Base-by-base conservation (phyloP, 2,797 vertebrate genomes). In the Ctenochaetus hawaiiensis region DNA sequence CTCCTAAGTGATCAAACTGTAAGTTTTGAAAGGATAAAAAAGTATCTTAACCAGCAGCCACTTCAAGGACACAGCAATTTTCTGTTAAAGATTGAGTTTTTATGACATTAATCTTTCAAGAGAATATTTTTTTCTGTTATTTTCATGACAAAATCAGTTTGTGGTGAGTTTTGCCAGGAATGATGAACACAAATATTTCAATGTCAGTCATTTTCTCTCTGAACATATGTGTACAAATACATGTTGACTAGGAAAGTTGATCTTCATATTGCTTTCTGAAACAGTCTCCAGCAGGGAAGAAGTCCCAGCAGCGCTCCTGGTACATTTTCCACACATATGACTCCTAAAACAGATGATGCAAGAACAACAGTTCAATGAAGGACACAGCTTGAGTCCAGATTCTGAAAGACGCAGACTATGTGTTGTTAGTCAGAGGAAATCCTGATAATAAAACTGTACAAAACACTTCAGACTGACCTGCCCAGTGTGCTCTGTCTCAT, bases 301-400 rank as follows among this genome's bases (percentile, higher is more conserved):
- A 98, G 81, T 98, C 97, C 97, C 97, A 98, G 67, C 96, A 97
- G 23, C 97, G 93, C 83, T 98, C 97, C 80, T 98, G 97, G 89
- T 98, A 98, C 97, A 98, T 97, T 91, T 98, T 98, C 97, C 97
- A 98, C 72, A 98, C 97, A 0, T 98, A 98, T 0, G 97, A 98
- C 89, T 98, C 97, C 97, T 98, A 58, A 78, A 75, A 81, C 26
- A 72, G 17, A 69, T 1, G 0, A 67, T 0, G n/a, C 2, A 41
- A 26, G 48, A 48, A 63, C 13, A 53, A 43, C 2, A 58, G 26
- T 49, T 58, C 18, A 66, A 34, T 30, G 0, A 0, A 49, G 8
- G n/a, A 63, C 22, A 26, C 4, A 37, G 23, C 3, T 13, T 44
- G 6, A 73, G 45, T 41, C 1, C 6, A 23, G 1, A 72, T 44